These are phyloP conservation scores for Argyra leucocephala DNA, from an alignment of 2,888 invertebrate genomes.

Conservation along the genomic window DNA sequence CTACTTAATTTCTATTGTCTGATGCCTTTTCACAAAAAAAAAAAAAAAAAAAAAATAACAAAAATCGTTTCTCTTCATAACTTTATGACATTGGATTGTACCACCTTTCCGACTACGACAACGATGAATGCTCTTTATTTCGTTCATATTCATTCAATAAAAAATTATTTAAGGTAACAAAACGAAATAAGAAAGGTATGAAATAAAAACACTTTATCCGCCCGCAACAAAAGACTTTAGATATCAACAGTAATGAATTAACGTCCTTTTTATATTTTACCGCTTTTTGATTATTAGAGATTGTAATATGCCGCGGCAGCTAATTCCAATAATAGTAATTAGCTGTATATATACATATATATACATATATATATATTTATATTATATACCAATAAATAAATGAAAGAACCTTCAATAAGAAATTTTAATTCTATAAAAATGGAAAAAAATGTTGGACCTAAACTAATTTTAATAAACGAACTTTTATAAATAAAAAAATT, in stretches of 20 bases:
- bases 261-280: background rate
- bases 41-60: too few relatives aligned
- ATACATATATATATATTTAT: too few relatives aligned
- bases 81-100: background rate
- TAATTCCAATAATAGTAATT: slow-evolving; percentile 4
- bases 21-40: too few relatives aligned
- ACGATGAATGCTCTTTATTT: too few relatives aligned
- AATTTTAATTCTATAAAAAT: too few relatives aligned
- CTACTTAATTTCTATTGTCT: slow-evolving; percentile 6
- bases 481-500: too few relatives aligned
- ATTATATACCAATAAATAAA: too few relatives aligned
- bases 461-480: too few relatives aligned
- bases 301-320: background rate
- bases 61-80: too few relatives aligned
- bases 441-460: too few relatives aligned
- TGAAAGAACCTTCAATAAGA: too few relatives aligned
- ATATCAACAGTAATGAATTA: slow-evolving; percentile 3
- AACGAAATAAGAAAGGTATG: background rate
- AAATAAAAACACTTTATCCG: slow-evolving; percentile 3
- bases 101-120: background rate
- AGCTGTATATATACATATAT: background rate
- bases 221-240: background rate
- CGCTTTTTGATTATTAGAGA: background rate
- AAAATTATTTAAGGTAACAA: background rate
- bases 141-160: background rate